phyloP scores from a whole-genome alignment of 2,888 invertebrate species.

The Drosophila atroscutellata region DNA sequence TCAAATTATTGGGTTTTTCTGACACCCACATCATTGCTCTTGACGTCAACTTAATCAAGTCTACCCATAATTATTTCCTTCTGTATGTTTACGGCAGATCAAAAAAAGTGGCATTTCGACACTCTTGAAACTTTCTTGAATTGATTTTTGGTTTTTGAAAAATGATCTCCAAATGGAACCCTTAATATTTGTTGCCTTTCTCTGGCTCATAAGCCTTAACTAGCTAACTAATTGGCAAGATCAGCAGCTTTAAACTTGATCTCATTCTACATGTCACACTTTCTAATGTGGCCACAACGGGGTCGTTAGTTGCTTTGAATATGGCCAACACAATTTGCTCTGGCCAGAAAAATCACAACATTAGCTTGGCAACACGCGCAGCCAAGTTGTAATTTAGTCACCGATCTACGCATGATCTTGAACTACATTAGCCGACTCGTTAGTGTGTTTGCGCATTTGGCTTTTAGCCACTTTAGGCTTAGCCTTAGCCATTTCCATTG shows the following conservation, averaged over 20 bases:
- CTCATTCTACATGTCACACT: conserved; percentile 53
- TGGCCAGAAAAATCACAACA: conserved; percentile 21
- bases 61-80: not conserved
- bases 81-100: not conserved
- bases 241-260: conserved; percentile 1
- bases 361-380: not conserved
- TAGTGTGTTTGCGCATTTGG: conserved; percentile 40
- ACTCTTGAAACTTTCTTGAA: conserved; percentile 3
- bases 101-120: not conserved
- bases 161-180: not conserved
- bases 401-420: conserved; percentile 68
- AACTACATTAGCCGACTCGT: conserved; percentile 52
- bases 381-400: conserved; percentile 24
- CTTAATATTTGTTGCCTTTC: conserved; percentile 1
- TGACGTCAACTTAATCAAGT: not conserved
- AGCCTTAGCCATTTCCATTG: conserved; percentile 31
- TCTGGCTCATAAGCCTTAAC: not conserved
- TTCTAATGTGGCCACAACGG: conserved; percentile 65
- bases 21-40: conserved; percentile 26
- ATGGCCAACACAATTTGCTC: conserved; percentile 39
- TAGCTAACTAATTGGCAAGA: conserved; percentile 52
- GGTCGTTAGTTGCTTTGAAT: conserved; percentile 42
- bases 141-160: not conserved
- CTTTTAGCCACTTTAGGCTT: conserved; percentile 26
- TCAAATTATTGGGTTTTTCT: not conserved